Percentiles rank a stretch among this genome's conserved stretches.
Conservation (phyloP, 53 echinoderm and acorn worm genomes). For the Arbacia lixula region DNA sequence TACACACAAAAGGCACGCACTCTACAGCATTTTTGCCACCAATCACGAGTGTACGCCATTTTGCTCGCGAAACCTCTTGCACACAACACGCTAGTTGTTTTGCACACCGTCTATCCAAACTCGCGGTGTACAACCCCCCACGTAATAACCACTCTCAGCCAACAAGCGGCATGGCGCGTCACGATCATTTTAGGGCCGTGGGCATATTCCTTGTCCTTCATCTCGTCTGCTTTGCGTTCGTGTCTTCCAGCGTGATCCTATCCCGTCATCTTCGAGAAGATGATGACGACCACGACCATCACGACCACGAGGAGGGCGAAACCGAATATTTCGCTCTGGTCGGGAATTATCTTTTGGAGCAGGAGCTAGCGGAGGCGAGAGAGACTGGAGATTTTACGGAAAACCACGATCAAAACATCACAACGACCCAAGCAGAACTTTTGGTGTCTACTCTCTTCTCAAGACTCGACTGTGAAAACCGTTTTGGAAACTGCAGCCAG, state of each 20-base stretch:
- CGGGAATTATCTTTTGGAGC: conserved; percentile 30
- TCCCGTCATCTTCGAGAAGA: not conserved
- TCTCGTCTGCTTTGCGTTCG: too few species aligned
- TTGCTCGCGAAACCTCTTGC: too few species aligned
- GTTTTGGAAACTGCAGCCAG: not conserved
- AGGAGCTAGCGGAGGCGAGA: conserved; percentile 5
- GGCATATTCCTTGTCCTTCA: not conserved
- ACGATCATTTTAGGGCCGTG: conserved; percentile 6
- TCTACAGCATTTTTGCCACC: too few species aligned
- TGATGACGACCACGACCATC: conserved; percentile 6
- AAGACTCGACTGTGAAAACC: conserved; percentile 12
- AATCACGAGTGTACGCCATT: too few species aligned
- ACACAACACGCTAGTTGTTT: not conserved
- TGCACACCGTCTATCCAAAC: not conserved
- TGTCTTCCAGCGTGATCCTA: not conserved
- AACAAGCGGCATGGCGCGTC: not conserved
- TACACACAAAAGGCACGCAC: too few species aligned
- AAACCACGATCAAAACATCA: conserved; percentile 9
- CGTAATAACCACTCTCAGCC: not conserved
- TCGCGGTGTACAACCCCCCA: not conserved
- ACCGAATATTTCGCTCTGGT: conserved; percentile 9
- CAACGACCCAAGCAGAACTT: not conserved
- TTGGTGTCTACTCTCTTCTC: conserved; percentile 22
- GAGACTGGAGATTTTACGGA: conserved; percentile 6
- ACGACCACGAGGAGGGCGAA: not conserved